These are phyloP conservation scores for Danio choprae DNA, from an alignment of 2,797 vertebrate species.

Conservation along the genomic window DNA sequence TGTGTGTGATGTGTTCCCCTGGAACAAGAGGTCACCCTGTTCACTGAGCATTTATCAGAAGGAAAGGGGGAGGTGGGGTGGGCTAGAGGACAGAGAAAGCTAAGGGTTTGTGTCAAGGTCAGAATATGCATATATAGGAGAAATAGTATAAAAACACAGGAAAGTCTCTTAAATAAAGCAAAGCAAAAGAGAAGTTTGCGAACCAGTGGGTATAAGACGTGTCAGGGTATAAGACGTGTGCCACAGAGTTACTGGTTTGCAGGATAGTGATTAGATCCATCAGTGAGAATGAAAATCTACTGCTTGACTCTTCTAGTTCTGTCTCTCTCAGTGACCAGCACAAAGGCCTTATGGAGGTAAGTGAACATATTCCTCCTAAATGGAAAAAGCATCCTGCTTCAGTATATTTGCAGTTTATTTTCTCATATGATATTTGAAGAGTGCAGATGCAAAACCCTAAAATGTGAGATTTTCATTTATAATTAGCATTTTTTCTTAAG, in stretches of 20 bases:
- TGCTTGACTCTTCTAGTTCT: constrained; percentile 40
- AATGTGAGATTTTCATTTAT: no score
- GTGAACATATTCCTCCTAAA: constrained; percentile 1
- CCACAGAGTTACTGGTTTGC: neutral
- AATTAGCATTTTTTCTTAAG: no score
- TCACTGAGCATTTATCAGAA: constrained; percentile 47
- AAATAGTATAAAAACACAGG: constrained; percentile 71
- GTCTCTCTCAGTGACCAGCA: constrained; percentile 23
- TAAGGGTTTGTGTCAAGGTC: constrained; percentile 65
- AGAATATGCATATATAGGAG: constrained; percentile 44
- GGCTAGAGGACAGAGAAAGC: constrained; percentile 11
- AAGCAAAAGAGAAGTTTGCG: neutral
- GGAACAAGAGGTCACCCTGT: constrained; percentile 20
- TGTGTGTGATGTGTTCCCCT: constrained; percentile 10
- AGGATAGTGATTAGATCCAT: neutral
- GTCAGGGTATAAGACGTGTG: neutral
- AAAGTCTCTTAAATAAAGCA: constrained; percentile 14
- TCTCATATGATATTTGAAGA: no score
- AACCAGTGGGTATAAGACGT: neutral
- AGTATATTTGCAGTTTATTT: neutral
- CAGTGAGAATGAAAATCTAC: constrained; percentile 48
- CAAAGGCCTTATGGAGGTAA: constrained; percentile 53
- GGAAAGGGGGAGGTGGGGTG: neutral
- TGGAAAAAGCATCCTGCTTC: neutral
- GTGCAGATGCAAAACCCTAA: no score